phyloP scores from a whole-genome alignment of 2,797 vertebrate genomes.

The Sciurus vulgaris region DNA sequence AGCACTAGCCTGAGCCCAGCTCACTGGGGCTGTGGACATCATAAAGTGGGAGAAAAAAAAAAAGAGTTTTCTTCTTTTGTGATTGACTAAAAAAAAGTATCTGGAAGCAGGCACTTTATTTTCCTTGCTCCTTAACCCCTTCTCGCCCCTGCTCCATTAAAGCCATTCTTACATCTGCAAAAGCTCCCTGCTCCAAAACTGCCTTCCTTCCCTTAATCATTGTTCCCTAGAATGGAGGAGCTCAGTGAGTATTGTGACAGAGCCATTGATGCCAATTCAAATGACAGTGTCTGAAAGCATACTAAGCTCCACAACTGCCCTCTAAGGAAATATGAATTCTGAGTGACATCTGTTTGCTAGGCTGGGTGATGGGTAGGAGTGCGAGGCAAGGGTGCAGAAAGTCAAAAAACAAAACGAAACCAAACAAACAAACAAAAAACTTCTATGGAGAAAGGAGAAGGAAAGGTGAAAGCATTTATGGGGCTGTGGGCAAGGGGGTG shows the following conservation, averaged over 20 bases:
- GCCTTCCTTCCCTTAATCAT: background rate
- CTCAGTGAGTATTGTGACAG: background rate
- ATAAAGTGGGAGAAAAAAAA: background rate
- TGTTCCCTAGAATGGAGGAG: background rate
- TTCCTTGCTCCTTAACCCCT: background rate
- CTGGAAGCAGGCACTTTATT: background rate
- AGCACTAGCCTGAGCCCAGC: background rate
- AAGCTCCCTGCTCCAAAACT: background rate
- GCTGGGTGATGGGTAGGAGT: background rate
- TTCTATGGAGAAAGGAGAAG: background rate
- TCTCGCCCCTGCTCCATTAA: background rate
- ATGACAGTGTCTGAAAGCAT: background rate
- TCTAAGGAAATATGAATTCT: background rate
- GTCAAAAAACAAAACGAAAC: background rate
- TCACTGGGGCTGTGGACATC: background rate
- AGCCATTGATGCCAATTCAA: background rate
- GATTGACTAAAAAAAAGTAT: background rate
- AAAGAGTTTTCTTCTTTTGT: background rate
- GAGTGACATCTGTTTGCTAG: background rate
- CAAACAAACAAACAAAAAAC: background rate
- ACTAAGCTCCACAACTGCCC: background rate
- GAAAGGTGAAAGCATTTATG: background rate
- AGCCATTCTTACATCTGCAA: background rate
- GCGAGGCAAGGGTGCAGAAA: background rate
- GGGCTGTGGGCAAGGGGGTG: rapidly evolving